phyloP scores from a whole-genome alignment of 2,113 vertebrate genomes.

The Canis aureus region DNA sequence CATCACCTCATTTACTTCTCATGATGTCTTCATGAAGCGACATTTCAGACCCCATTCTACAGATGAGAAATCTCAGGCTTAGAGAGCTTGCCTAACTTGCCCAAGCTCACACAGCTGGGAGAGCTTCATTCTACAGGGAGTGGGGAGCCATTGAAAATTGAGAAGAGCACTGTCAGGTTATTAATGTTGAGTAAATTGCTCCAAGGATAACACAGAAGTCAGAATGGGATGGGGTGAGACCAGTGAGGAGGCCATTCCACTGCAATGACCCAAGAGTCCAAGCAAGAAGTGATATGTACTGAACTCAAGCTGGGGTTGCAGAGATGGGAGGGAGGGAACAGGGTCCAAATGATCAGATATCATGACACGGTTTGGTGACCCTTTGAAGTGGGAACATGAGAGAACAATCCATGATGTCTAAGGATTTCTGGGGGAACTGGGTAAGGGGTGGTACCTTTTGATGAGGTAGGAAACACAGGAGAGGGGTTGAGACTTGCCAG shows the following conservation, averaged over 20 bases:
- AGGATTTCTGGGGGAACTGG: neutral
- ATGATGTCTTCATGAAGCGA: neutral
- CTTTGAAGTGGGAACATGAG: accelerated
- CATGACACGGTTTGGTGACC: neutral
- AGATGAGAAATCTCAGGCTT: neutral
- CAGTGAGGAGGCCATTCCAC: accelerated
- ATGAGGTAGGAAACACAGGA: neutral
- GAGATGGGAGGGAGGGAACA: neutral
- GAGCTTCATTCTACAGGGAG: neutral
- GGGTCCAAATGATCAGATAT: neutral
- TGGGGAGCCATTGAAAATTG: neutral
- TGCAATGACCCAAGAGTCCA: neutral
- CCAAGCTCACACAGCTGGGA: neutral
- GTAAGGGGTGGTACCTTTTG: neutral
- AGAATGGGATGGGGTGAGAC: accelerated
- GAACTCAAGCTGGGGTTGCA: neutral
- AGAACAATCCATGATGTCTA: neutral
- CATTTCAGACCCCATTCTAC: neutral
- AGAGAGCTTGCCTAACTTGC: too few relatives aligned
- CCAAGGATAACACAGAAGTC: neutral
- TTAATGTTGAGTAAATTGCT: neutral
- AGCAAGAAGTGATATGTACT: neutral
- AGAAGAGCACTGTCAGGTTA: neutral
- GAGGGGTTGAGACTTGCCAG: neutral
- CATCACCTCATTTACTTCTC: neutral